Base-by-base conservation (phyloP, 2,113 vertebrate genomes). In the Thunnus maccoyii region DNA sequence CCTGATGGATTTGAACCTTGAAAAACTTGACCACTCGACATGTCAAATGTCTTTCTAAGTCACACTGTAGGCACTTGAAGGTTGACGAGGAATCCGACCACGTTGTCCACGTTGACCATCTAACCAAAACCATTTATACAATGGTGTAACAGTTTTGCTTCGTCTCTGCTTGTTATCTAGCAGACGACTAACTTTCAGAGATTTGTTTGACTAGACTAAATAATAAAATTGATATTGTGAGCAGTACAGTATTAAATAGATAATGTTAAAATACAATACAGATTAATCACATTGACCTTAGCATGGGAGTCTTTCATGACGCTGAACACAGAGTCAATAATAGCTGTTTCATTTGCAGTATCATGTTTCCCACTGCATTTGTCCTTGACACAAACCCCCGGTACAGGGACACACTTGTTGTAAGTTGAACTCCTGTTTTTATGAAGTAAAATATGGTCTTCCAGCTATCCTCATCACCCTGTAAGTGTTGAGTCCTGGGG, bases 401-500 rank as follows among this genome's bases (percentile, higher is more conserved):
- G 15, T 48, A 62, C 62, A 68, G 22, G 63, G 44, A 20, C 6
- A 12, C 17, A 18, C 36, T 18, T 61, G 14, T n/a, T 22, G 20
- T 32, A 16, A 44, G 41, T 48, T 51, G 15, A 67, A 18, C 47
- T 63, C 13, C 18, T 48, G 27, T 66, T 16, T 69, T 83, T 16
- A 88, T 54, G 69, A 89, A 17, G 92, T 90, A 84, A 98, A 97
- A 0, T 88, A 73, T 0, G 96, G 97, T 76, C 93, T 95, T 11
- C 71, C 93, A 17, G 61, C 84, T 7, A 99, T 94, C 5, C 96
- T 94, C 50, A 95, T 80, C 14, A 98, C 96, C 0, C 89, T 95
- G 87, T 98, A 99, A 0, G 97, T 98, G 94, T 97, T 98, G 32
- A 99, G 95, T 9, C 97, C 97, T 0, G 97, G 97, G 1, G 96